Evolutionary conservation across 2,888 invertebrate genomes (phyloP).

Genomic region (Ophion ellenae): DNA sequence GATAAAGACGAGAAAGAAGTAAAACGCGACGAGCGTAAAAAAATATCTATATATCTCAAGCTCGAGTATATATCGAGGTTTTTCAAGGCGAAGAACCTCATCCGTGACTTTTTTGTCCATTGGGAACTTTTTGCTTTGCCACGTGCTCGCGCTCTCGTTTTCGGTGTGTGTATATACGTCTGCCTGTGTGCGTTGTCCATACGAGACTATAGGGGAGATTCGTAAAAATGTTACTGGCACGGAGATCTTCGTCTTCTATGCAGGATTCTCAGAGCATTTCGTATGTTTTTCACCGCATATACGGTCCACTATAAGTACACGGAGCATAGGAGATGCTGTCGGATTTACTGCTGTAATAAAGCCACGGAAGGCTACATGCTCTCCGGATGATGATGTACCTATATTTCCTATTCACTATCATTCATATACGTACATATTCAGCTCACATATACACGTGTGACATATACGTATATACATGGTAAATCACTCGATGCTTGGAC

Average conservation of each 20-base stretch:
- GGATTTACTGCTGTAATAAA: constrained; percentile 69
- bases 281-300: constrained; percentile 13
- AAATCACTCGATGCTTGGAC: constrained; percentile 48
- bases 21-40: not conserved
- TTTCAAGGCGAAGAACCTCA: not conserved
- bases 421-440: constrained; percentile 1
- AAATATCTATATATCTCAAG: constrained; percentile 2
- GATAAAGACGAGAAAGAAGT: not conserved
- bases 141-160: constrained; percentile 9
- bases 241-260: constrained; percentile 23
- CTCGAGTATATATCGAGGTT: not conserved
- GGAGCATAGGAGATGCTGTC: constrained; percentile 58
- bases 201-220: no score
- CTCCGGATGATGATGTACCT: constrained; percentile 51
- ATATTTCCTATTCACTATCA: constrained; percentile 14
- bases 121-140: constrained; percentile 1
- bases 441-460: not conserved
- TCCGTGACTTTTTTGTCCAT: not conserved
- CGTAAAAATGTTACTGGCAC: constrained; percentile 26
- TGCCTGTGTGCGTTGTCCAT: no score
- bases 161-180: constrained; percentile 7
- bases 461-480: constrained; percentile 8
- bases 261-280: constrained; percentile 31
- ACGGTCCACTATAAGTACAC: constrained; percentile 35
- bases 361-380: constrained; percentile 46